Evolutionary conservation across 2,113 vertebrate species (phyloP).

Genomic region (Corythornis madagascariensis): DNA sequence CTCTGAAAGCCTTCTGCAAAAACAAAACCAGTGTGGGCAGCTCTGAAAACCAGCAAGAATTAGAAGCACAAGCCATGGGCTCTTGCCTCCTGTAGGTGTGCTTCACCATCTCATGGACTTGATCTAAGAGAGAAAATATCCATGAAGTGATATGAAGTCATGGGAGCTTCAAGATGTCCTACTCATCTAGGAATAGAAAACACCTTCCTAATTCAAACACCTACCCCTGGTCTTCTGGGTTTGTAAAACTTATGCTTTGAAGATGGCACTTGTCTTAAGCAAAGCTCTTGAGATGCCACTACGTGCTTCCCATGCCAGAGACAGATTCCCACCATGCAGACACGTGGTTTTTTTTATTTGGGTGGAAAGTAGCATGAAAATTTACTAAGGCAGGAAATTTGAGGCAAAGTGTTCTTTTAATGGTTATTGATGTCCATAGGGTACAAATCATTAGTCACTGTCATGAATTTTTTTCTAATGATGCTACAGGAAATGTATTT

Average conservation of each 20-base stretch:
- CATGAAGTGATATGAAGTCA: background rate
- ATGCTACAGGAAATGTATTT: background rate
- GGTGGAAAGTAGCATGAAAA: background rate
- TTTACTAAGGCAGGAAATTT: background rate
- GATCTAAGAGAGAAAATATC: background rate
- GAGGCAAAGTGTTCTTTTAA: background rate
- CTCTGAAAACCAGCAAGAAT: background rate
- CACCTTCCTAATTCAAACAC: background rate
- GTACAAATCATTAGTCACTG: background rate
- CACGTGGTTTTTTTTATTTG: rapidly evolving
- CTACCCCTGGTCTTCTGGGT: background rate
- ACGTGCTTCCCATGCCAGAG: background rate
- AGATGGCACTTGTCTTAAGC: background rate
- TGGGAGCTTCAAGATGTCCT: background rate
- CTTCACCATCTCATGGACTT: background rate
- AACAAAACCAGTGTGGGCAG: background rate
- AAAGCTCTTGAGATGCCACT: background rate
- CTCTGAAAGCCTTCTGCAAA: background rate
- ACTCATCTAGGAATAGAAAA: background rate
- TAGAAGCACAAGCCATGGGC: background rate
- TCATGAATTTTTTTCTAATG: background rate
- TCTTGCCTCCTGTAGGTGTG: background rate
- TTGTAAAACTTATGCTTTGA: background rate
- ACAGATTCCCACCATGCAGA: rapidly evolving
- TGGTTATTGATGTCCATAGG: background rate